Evolutionary conservation across 2,797 vertebrate genomes (phyloP).

Genomic region (Tolypeutes matacus): DNA sequence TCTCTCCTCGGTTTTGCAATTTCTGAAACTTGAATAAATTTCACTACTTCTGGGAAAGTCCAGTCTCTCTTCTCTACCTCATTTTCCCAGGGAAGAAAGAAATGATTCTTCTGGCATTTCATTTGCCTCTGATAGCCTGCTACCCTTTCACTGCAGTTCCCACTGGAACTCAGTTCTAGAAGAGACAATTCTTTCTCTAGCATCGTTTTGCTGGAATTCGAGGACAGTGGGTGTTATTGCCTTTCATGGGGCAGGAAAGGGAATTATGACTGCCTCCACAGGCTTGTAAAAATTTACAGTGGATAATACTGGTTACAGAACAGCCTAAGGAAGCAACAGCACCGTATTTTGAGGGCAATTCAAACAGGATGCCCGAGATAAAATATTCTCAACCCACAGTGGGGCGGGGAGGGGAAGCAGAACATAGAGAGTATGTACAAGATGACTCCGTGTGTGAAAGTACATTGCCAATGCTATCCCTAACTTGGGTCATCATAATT

Average conservation of each 20-base stretch:
- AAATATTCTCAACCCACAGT: background rate
- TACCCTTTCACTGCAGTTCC: background rate
- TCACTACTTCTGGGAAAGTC: background rate
- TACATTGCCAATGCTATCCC: background rate
- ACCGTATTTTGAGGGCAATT: background rate
- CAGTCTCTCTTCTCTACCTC: background rate
- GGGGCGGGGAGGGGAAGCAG: background rate
- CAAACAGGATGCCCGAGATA: background rate
- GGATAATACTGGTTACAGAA: conserved; percentile 11
- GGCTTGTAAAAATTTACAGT: conserved; percentile 64
- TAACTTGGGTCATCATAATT: background rate
- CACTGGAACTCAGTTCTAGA: background rate
- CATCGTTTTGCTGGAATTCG: background rate
- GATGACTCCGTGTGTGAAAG: background rate
- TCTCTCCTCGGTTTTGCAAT: background rate
- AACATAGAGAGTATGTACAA: background rate
- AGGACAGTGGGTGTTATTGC: background rate
- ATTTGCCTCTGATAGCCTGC: background rate
- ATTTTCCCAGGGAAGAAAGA: background rate
- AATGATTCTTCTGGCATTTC: background rate
- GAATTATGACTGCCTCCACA: conserved; percentile 11
- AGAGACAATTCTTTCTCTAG: background rate
- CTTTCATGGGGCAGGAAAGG: background rate
- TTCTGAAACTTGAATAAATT: background rate
- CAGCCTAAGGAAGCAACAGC: conserved; percentile 16